Conservation (phyloP, 2,113 vertebrate species). For the Alethe diademata region DNA sequence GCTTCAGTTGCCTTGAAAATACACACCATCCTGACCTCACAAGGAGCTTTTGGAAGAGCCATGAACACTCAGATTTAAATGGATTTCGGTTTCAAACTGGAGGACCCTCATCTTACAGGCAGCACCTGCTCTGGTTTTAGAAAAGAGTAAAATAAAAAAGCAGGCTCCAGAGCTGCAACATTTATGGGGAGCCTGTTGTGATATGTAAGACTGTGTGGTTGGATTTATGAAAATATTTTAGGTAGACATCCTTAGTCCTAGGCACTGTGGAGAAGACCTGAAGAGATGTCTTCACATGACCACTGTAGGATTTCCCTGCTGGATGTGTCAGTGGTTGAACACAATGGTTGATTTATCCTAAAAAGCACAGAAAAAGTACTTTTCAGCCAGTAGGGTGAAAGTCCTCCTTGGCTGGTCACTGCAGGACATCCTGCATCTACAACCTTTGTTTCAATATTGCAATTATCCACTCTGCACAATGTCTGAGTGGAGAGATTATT, state of each 20-base stretch:
- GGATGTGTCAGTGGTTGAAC: neutral
- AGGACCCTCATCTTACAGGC: neutral
- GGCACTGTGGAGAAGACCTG: neutral
- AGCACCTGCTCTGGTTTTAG: neutral
- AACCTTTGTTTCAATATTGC: neutral
- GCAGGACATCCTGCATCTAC: neutral
- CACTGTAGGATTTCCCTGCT: neutral
- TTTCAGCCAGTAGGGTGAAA: neutral
- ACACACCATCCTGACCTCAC: neutral
- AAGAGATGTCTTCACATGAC: neutral
- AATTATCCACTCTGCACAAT: neutral
- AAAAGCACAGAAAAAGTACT: neutral
- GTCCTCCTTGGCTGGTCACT: neutral
- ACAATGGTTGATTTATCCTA: neutral
- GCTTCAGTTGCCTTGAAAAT: neutral
- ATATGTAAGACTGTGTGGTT: neutral
- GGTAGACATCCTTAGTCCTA: neutral
- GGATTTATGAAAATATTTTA: neutral
- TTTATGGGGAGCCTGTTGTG: neutral
- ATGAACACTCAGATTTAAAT: neutral
- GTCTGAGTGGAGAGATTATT: neutral
- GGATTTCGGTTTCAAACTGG: neutral
- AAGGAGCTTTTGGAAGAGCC: neutral
- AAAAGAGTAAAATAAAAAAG: neutral
- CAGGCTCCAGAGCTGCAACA: neutral